These are phyloP conservation scores for Syngnathus floridae DNA, from an alignment of 2,113 vertebrate genomes.

Conservation along the genomic window DNA sequence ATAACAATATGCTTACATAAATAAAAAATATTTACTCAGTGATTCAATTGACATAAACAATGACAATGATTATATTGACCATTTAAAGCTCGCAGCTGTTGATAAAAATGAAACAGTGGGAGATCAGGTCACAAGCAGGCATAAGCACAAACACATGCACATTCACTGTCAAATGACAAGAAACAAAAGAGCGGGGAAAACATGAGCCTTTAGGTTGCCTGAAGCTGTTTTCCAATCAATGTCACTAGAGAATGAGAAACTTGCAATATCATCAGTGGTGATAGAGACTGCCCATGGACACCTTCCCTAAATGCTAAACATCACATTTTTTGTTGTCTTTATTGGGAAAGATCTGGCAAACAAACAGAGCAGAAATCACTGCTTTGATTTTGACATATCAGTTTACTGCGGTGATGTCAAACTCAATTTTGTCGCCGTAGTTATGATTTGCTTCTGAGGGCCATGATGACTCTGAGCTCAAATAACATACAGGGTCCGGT, in stretches of 20 bases:
- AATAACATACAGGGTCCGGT: too few species aligned
- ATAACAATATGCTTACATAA: too few species aligned
- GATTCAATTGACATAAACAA: too few species aligned
- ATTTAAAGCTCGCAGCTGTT: conserved; percentile 45
- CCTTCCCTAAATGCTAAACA: conserved; percentile 16
- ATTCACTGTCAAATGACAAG: background rate
- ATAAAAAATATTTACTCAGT: too few species aligned
- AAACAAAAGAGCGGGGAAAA: conserved; percentile 32
- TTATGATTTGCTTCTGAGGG: too few species aligned
- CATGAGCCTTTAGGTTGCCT: conserved; percentile 52
- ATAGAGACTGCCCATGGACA: conserved; percentile 39
- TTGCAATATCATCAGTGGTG: conserved; percentile 44
- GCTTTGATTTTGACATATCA: conserved; percentile 18
- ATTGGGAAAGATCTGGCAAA: background rate
- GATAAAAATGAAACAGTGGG: conserved; percentile 37
- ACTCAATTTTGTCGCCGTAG: too few species aligned
- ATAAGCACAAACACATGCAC: conserved; percentile 2
- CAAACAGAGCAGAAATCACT: conserved; percentile 14
- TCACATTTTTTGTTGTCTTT: background rate
- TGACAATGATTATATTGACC: background rate
- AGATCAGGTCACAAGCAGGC: conserved; percentile 9
- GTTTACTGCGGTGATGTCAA: background rate
- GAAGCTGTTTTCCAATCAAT: conserved; percentile 62
- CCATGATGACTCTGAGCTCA: too few species aligned
- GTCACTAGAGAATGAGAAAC: conserved; percentile 56